Evolutionary conservation across 2,113 vertebrate species (phyloP), one percentile per base, ranked within the genome.

Genomic region (Heliornis fulica): DNA sequence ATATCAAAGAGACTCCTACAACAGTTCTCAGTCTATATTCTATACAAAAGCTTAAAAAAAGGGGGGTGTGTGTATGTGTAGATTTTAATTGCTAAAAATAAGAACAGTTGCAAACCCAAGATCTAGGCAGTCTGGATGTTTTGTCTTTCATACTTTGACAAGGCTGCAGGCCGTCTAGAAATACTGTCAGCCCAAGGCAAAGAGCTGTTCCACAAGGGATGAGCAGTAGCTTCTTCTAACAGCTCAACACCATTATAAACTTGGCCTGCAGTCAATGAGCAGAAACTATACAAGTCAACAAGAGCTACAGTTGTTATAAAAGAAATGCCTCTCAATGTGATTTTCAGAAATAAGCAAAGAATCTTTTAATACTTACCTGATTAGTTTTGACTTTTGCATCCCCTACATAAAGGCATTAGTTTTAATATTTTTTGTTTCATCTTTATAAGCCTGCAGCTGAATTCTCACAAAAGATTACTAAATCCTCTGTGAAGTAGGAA

Each of bases 321-420:
- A 80, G 21, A 83, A 95, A 70, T 64, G 36, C 14, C n/a, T 74
- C 64, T 51, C 51, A 79, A 93, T 7, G 5, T 20, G 45, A 76
- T 88, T 91, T 95, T 85, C 63, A 86, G 32, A 95, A 92, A 93
- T 12, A 83, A 83, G 34, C 22, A 78, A 89, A 91, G 34, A 66
- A 70, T 53, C 2, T 82, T 83, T 83, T 21, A 79, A 79, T 43
- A 68, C 87, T 89, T 87, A 91, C 36, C 63, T 91, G 45, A 93
- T 50, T 84, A 57, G 11, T 57, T 79, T 53, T 93, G 59, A 87
- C 57, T 80, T 95, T 71, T 72, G 28, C 25, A 69, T 80, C 50
- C 25, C 40, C 32, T 85, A 60, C 18, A 85, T 64, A 79, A 90
- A 90, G n/a, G 7, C 57, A 90, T 64, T 68, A n/a, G 7, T 63